Evolutionary conservation across 2,888 invertebrate species (phyloP), one percentile per base, ranked within the genome.

Genomic region (Odontocolon sp.): DNA sequence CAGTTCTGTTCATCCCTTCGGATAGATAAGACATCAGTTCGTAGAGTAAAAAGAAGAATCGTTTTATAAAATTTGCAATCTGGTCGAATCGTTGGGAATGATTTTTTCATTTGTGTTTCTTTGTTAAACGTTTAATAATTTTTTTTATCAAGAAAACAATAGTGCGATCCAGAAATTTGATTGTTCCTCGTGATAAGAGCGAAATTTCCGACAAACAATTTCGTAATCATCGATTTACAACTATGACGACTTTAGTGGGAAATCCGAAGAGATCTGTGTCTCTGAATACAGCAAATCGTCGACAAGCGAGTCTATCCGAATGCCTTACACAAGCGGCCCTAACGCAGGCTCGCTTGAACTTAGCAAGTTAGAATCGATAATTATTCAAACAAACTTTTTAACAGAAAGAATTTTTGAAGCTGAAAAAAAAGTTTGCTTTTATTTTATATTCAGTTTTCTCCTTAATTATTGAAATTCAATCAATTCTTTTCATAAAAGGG

Each of bases 291-390:
- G 81, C 84, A 18, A 73, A 79, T 63, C 84, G 87, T 52, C 82
- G 85, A 40, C 88, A 90, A 64, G 85, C 87, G 3, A 85, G 87
- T 70, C 82, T 89, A 18, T 87, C 89, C 5, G 90, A 89, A 52
- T 87, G 88, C 74, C 80, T 90, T 47, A 90, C 90, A 9, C 86
- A 87, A 61, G 89, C 86, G 3, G 78, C 89, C 57, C 83, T 90
- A 33, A 87, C 89, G 2, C 87, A 88, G 80, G 90, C 90, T 52
- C 87, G 89, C 8, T 83, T 87, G 14, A 89, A 89, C 80, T 83
- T 90, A 70, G 84, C 87, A 83, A 90, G 90, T 90, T 83, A 81
- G 90, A 88, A 81, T 71, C 18, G 47, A 50, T 4, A 11, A 61
- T 73, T 33, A 26, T 45, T 67, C 8, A 18, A n/a, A n/a, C n/a